Conservation (phyloP, 64 coral and sea anemone genomes). For the Porites lutea region DNA sequence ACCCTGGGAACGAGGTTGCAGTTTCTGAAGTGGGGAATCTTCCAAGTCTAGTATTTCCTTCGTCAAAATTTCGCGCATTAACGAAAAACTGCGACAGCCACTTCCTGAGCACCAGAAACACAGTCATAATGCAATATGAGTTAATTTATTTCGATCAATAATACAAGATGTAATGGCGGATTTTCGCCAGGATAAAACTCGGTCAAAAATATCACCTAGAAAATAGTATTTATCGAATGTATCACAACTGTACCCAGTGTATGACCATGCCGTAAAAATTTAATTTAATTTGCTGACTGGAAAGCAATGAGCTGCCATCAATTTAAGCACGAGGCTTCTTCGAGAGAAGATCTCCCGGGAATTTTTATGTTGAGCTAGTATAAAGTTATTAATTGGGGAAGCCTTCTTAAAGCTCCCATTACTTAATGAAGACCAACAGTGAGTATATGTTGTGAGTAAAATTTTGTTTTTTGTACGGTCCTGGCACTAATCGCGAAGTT, state of each 20-base stretch:
- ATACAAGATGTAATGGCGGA: neutral
- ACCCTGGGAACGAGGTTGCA: too few relatives aligned
- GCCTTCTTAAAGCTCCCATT: neutral
- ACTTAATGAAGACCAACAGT: neutral
- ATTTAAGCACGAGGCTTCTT: slow-evolving; percentile 1
- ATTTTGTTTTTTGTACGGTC: too few relatives aligned
- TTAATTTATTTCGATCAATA: slow-evolving; percentile 14
- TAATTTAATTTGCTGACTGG: neutral
- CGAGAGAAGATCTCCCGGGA: slow-evolving; percentile 1
- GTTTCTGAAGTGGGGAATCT: too few relatives aligned
- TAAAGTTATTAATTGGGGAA: neutral
- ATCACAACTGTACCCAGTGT: neutral
- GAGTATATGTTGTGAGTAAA: too few relatives aligned
- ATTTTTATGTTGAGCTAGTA: neutral
- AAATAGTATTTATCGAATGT: too few relatives aligned
- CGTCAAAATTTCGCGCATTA: too few relatives aligned
- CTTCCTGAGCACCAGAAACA: neutral
- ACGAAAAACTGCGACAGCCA: too few relatives aligned
- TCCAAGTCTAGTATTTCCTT: too few relatives aligned
- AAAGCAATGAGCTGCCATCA: neutral
- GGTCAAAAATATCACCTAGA: neutral
- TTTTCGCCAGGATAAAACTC: neutral
- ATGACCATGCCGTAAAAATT: neutral
- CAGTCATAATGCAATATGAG: neutral
- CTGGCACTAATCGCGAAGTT: too few relatives aligned